Conservation (phyloP, 2,797 vertebrate genomes). For the Antrozous pallidus region DNA sequence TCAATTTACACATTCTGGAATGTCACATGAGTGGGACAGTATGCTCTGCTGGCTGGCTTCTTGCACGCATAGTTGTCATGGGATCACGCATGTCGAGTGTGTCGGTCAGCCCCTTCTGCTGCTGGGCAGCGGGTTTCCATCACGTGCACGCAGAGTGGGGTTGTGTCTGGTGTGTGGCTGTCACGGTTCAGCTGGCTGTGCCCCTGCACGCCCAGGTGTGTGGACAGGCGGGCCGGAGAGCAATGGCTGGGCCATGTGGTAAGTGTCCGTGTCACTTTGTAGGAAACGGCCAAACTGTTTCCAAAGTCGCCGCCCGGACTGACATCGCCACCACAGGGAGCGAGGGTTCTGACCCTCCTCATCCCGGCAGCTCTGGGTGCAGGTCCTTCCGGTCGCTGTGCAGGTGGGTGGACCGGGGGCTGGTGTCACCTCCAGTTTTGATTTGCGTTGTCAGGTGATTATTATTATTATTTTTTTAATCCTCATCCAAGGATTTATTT, state of each 20-base stretch:
- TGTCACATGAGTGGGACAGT: too few relatives aligned
- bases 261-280: not conserved
- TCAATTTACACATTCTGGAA: too few relatives aligned
- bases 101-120: too few relatives aligned
- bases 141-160: too few relatives aligned
- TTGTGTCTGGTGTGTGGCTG: not conserved
- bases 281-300: not conserved
- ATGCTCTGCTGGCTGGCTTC: too few relatives aligned
- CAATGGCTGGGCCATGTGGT: not conserved
- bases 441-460: too few relatives aligned
- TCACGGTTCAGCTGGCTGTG: not conserved
- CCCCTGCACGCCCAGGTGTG: fast-evolving
- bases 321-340: not conserved
- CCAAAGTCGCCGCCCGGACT: not conserved
- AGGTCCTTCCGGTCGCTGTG: not conserved
- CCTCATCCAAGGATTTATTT: too few relatives aligned
- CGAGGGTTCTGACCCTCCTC: not conserved
- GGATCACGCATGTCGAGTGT: too few relatives aligned
- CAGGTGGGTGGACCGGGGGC: fast-evolving
- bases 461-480: too few relatives aligned
- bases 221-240: not conserved
- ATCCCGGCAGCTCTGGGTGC: not conserved
- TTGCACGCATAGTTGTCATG: too few relatives aligned
- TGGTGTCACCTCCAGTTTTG: too few relatives aligned
- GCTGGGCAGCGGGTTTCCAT: too few relatives aligned